Conservation (phyloP, 53 echinoderm and acorn worm species). For the Echinometra lucunter region DNA sequence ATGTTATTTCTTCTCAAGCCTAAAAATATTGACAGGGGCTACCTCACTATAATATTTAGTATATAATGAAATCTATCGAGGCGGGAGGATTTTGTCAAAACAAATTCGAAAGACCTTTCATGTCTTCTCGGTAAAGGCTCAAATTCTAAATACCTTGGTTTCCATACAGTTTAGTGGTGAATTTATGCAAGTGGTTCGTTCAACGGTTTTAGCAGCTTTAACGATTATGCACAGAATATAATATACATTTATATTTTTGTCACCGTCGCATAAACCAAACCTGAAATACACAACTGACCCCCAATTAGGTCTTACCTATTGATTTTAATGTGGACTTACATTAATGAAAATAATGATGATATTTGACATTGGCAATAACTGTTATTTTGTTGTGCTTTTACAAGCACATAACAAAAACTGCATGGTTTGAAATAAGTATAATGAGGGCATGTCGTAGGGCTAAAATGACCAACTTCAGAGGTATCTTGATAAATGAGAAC, state of each 20-base stretch:
- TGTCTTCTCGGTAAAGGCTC: background rate
- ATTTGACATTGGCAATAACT: no score
- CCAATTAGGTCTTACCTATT: no score
- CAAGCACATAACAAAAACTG: no score
- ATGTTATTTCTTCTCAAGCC: conserved; percentile 14
- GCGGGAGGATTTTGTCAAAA: background rate
- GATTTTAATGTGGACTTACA: no score
- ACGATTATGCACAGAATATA: background rate
- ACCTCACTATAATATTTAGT: background rate
- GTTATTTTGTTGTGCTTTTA: no score
- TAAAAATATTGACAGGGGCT: conserved; percentile 1
- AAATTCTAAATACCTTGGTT: conserved; percentile 37
- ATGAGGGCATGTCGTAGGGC: no score
- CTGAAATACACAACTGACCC: no score
- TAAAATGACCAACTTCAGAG: no score
- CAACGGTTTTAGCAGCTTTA: background rate
- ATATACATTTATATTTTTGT: background rate
- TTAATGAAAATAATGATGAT: no score
- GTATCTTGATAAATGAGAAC: no score
- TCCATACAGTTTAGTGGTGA: background rate
- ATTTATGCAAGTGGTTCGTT: conserved; percentile 11
- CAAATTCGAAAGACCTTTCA: background rate
- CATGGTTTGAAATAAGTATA: no score
- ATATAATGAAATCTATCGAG: background rate
- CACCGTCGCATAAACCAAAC: no score